Evolutionary conservation across 2,888 invertebrate species (phyloP).

Genomic region (Eupelmus urozonus): DNA sequence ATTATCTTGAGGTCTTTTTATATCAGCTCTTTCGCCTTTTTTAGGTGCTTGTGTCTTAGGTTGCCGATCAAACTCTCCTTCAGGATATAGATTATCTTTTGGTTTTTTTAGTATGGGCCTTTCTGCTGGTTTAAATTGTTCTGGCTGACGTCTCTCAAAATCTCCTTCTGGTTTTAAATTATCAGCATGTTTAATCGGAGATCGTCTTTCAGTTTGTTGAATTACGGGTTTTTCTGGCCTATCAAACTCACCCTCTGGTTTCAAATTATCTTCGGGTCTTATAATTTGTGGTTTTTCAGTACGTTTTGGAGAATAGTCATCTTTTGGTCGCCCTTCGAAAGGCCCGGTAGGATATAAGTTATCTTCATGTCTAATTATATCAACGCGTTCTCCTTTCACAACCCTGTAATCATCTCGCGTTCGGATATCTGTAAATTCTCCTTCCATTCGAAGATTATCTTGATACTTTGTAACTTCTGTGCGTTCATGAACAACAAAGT

Average conservation of each 20-base stretch:
- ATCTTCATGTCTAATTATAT: conserved; percentile 78
- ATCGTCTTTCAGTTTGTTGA: conserved; percentile 76
- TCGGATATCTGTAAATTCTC: conserved; percentile 80
- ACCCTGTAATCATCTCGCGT: conserved; percentile 80
- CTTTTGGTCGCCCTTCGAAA: conserved; percentile 73
- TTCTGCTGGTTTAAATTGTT: conserved; percentile 74
- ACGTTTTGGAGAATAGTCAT: conserved; percentile 71
- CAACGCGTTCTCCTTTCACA: conserved; percentile 80
- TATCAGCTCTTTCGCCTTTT: conserved; percentile 74
- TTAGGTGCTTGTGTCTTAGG: conserved; percentile 77
- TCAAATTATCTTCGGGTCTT: conserved; percentile 78
- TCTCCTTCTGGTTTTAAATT: conserved; percentile 29
- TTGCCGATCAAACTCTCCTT: conserved; percentile 77
- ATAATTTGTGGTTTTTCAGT: conserved; percentile 76
- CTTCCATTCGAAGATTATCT: conserved; percentile 80
- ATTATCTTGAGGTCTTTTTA: conserved; percentile 73
- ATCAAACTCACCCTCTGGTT: conserved; percentile 78
- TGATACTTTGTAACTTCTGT: conserved; percentile 75
- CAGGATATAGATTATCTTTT: conserved; percentile 77
- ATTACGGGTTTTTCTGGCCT: conserved; percentile 70
- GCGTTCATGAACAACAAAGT: conserved; percentile 78
- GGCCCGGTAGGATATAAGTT: conserved; percentile 77
- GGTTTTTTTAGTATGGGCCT: conserved; percentile 71
- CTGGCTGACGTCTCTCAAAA: conserved; percentile 62
- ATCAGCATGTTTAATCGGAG: conserved; percentile 70